Evolutionary conservation across 1,140 invertebrate genomes (phyloP).

Genomic region (Drosophila mauritiana): DNA sequence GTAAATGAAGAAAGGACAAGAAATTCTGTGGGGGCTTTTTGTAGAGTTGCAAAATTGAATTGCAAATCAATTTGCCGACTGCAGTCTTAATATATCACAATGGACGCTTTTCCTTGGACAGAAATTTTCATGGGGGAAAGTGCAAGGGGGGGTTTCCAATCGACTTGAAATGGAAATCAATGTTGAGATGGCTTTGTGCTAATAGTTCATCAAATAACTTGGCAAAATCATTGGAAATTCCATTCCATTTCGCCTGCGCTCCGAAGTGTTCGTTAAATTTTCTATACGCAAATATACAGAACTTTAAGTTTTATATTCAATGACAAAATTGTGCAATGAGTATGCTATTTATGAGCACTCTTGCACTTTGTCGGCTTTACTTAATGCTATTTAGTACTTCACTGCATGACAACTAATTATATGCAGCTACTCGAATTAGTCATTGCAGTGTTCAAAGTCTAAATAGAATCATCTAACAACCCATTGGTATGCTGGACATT

Average conservation of each 20-base stretch:
- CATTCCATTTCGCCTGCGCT: constrained; percentile 1
- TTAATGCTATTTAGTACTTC: too few species aligned
- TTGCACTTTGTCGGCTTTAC: too few species aligned
- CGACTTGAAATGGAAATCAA: constrained; percentile 26
- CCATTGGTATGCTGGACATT: not conserved
- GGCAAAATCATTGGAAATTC: constrained; percentile 20
- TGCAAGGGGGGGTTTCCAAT: not conserved
- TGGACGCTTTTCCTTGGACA: not conserved
- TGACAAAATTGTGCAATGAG: too few species aligned
- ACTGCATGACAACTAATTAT: too few species aligned
- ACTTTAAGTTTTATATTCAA: too few species aligned
- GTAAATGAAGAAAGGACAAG: not conserved
- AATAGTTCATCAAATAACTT: constrained; percentile 40
- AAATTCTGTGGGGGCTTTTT: not conserved
- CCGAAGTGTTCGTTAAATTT: not conserved
- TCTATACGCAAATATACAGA: too few species aligned
- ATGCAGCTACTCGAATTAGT: not conserved
- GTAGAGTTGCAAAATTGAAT: constrained; percentile 45
- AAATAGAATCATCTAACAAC: not conserved
- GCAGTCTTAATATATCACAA: constrained; percentile 38
- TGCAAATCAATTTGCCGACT: constrained; percentile 53
- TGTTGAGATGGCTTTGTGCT: constrained; percentile 24
- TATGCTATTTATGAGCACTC: too few species aligned
- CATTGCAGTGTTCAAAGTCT: not conserved
- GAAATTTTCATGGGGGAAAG: not conserved